phyloP scores from a whole-genome alignment of 2,113 vertebrate genomes.

The Hipposideros armiger region DNA sequence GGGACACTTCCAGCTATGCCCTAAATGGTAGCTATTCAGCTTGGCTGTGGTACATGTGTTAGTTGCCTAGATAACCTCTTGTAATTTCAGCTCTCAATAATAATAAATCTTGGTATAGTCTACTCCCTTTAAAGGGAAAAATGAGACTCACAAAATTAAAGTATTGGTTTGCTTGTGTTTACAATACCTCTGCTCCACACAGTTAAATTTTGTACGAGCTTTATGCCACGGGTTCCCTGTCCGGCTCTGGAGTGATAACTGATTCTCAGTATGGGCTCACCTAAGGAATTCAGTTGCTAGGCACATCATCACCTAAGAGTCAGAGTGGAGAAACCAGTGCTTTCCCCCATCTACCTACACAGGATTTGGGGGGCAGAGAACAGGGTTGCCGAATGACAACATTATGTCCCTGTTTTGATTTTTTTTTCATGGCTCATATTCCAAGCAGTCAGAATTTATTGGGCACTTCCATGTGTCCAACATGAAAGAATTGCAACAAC shows the following conservation, averaged over 20 bases:
- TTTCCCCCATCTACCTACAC: background rate
- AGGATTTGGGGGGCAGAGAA: background rate
- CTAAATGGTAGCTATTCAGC: fast-evolving
- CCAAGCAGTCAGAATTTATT: background rate
- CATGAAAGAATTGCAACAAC: background rate
- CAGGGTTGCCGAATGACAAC: background rate
- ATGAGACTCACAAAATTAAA: fast-evolving
- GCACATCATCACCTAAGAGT: background rate
- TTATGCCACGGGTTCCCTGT: fast-evolving
- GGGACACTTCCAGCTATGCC: background rate
- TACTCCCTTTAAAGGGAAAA: background rate
- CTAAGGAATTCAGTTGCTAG: background rate
- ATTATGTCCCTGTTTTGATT: fast-evolving
- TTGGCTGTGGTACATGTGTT: fast-evolving
- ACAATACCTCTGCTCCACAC: background rate
- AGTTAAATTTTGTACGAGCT: background rate
- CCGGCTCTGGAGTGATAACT: background rate
- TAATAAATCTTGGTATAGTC: background rate
- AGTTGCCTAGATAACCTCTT: background rate
- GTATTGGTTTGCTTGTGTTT: too few species aligned
- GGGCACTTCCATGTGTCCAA: background rate
- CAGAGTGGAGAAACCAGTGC: background rate
- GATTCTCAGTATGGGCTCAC: background rate
- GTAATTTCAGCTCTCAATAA: background rate
- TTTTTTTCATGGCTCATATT: background rate